Conservation (phyloP, 2,113 vertebrate species). For the Riparia riparia region DNA sequence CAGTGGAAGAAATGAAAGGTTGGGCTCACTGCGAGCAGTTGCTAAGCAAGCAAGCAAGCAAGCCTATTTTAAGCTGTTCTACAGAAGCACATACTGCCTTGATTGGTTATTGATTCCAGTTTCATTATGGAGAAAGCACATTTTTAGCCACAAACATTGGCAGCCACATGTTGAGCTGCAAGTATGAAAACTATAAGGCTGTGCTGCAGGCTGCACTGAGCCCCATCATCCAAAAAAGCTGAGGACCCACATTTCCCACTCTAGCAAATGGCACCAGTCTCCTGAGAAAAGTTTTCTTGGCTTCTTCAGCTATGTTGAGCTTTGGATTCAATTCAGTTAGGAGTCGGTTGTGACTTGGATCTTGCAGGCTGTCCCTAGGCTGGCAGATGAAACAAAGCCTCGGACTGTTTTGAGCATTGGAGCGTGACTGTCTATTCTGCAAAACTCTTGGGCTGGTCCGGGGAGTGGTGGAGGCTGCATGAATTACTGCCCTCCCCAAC, state of each 20-base stretch:
- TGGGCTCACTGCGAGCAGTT: not conserved
- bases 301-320: not conserved
- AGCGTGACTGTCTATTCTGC: constrained; percentile 28
- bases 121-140: constrained; percentile 48
- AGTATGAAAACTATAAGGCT: not conserved
- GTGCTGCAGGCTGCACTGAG: not conserved
- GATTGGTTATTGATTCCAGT: constrained; percentile 70
- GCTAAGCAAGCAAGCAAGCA: constrained; percentile 57
- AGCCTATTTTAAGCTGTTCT: constrained; percentile 61
- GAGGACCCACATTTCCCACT: not conserved
- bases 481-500: not conserved
- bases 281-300: constrained; percentile 36
- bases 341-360: constrained; percentile 27
- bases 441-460: not conserved
- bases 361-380: not conserved
- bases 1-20: constrained; percentile 60
- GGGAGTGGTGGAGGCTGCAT: not conserved
- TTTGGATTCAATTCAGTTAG: constrained; percentile 27
- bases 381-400: constrained; percentile 37
- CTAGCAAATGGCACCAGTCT: not conserved
- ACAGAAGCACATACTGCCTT: constrained; percentile 56
- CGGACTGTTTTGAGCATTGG: not conserved
- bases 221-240: not conserved
- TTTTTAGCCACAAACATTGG: constrained; percentile 13
- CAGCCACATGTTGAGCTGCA: constrained; percentile 27